Evolutionary conservation across 2,888 invertebrate genomes (phyloP), one percentile per base, ranked within the genome.

Genomic region (Gortyna flavago): DNA sequence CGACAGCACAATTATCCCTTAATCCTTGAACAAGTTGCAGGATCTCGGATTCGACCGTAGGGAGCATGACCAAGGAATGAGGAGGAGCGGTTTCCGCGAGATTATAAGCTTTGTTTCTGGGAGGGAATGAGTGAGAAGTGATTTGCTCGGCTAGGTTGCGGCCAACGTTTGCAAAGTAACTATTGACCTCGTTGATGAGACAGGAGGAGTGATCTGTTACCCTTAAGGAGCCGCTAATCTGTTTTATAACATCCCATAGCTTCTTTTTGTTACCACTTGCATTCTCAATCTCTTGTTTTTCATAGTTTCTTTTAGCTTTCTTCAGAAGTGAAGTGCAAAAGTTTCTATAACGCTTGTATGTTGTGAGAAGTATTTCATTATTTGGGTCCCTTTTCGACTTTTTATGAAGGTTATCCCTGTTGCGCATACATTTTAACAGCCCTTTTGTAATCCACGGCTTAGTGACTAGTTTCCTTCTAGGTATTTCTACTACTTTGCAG

Each of bases 391-490:
- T 16, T 48, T 48, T 48, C 48, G 6, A 18, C n/a, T 41, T 41
- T n/a, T 41, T 65, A 41, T 44, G 38, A 1, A 68, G 75, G 11
- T 62, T 75, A 11, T 68, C 68, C 38, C 62, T 68, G 38, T 68
- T 68, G 5, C 51, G 11, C 75, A 75, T 51, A 25, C 62, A 75
- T 9, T 51, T 21, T 29, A 68, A 29, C 0, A 74, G 32, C 2
- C 61, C 74, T 18, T 61, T 74, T 8, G 74, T 74, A 18, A 67
- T 67, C 74, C 73, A 73, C 5, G 73, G 66, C 29, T 73, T 73
- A n/a, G 44, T 66, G 21, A 59, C 32, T 9, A 57, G 41, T 67
- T 74, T 21, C 18, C 67, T 74, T 41, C 13, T 61, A 25, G 74
- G 74, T 25, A 44, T 48, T 32, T 44, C 59, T 16, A 59, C 35